Evolutionary conservation across 2,888 invertebrate species (phyloP).

Genomic region (Theristus sp.): DNA sequence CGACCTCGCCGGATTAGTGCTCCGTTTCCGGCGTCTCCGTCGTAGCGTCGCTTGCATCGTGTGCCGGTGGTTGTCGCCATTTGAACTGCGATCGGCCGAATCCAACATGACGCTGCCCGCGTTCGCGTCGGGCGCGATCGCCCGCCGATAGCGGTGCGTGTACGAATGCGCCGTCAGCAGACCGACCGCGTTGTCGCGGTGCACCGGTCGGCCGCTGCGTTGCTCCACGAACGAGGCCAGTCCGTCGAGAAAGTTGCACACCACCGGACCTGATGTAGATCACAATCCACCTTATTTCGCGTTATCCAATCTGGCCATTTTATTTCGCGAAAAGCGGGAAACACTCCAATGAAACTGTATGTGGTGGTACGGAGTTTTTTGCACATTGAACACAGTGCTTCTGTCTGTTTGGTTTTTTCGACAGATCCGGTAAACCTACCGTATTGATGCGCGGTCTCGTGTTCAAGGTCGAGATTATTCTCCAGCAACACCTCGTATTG

Average conservation of each 20-base stretch:
- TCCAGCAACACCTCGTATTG: constrained; percentile 11
- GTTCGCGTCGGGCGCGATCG: neutral
- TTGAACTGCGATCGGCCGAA: neutral
- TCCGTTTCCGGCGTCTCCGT: no score
- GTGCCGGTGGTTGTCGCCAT: no score
- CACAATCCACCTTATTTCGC: no score
- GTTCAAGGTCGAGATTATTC: constrained; percentile 12
- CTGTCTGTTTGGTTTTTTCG: no score
- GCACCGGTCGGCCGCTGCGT: constrained; percentile 9
- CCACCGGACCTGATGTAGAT: constrained; percentile 20
- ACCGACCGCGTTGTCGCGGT: constrained; percentile 3
- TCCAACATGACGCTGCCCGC: neutral
- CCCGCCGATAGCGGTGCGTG: neutral
- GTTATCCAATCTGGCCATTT: no score
- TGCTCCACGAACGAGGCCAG: constrained; percentile 15
- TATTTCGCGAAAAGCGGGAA: no score
- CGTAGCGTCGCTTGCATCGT: no score
- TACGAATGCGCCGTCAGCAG: constrained; percentile 4
- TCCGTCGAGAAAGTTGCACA: constrained; percentile 25
- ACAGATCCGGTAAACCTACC: no score
- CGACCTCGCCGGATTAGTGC: no score
- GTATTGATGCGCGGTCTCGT: constrained; percentile 12
- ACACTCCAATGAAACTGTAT: no score
- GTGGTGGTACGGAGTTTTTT: no score
- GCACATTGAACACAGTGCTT: no score